Evolutionary conservation across 2,888 invertebrate genomes (phyloP).

Genomic region (Cheilosia soror): DNA sequence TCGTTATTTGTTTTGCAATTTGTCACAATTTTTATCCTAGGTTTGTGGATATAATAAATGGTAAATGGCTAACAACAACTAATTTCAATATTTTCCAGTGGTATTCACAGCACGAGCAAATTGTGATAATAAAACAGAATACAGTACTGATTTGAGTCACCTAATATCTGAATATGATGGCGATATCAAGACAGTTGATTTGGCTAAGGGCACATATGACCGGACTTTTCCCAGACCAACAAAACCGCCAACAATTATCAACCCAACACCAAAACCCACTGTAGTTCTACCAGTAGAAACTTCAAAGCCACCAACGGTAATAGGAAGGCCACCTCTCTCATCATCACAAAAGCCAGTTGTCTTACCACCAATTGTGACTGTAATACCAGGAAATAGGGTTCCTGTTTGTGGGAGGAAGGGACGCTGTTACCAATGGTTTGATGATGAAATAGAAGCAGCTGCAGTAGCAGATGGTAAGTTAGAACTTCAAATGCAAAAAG

Average conservation of each 20-base stretch:
- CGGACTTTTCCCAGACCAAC: conserved; percentile 13
- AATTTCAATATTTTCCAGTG: not conserved
- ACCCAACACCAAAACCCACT: conserved; percentile 13
- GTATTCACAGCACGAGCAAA: not conserved
- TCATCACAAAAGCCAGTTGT: conserved; percentile 4
- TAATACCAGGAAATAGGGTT: not conserved
- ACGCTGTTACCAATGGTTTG: conserved; percentile 52
- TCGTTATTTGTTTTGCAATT: not conserved
- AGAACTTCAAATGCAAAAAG: not conserved
- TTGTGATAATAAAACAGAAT: not conserved
- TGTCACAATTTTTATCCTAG: not conserved
- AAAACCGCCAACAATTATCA: not conserved
- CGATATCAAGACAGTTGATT: not conserved
- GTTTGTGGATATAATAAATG: conserved; percentile 3
- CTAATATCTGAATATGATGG: conserved; percentile 1
- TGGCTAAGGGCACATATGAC: not conserved
- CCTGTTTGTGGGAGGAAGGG: conserved; percentile 41
- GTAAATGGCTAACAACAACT: not conserved
- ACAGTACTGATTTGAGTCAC: not conserved
- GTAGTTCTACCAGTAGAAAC: not conserved
- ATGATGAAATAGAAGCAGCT: conserved; percentile 6
- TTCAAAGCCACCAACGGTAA: not conserved
- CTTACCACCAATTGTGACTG: conserved; percentile 10
- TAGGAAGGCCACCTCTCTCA: too few species aligned
- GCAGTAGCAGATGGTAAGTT: conserved; percentile 25